These are phyloP conservation scores for rabbit (Oryctolagus cuniculus) DNA, from an alignment of 2,113 vertebrate species.

Conservation along the genomic window DNA sequence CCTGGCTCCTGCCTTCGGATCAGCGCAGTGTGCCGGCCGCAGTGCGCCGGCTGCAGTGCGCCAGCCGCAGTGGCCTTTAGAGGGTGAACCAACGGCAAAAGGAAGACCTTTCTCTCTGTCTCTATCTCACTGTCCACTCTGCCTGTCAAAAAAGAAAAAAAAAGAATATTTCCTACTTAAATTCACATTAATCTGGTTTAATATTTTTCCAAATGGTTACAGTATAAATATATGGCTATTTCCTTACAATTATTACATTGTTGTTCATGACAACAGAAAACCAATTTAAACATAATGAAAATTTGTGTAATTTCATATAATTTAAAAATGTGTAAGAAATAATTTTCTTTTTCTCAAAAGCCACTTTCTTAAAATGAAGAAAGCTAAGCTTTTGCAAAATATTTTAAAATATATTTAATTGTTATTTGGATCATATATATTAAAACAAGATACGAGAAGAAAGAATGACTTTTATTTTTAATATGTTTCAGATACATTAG, in stretches of 20 bases:
- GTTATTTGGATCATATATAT: too few species aligned
- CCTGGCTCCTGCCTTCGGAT: too few species aligned
- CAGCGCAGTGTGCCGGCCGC: too few species aligned
- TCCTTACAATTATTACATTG: not conserved
- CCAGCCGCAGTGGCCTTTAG: too few species aligned
- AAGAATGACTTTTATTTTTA: not conserved
- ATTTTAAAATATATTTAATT: too few species aligned
- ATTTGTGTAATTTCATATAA: not conserved
- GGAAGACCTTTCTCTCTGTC: too few species aligned
- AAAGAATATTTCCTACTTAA: too few species aligned
- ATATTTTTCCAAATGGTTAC: not conserved
- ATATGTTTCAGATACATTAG: slow-evolving; percentile 19
- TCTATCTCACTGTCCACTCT: too few species aligned
- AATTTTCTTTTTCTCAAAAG: not conserved
- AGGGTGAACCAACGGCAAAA: too few species aligned
- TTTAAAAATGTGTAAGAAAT: not conserved
- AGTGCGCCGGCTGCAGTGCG: too few species aligned
- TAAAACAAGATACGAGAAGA: not conserved
- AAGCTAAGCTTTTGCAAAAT: too few species aligned
- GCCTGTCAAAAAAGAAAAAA: too few species aligned
- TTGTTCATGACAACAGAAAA: not conserved
- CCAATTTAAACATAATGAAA: not conserved
- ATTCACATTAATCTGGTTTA: not conserved
- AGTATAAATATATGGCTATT: not conserved
- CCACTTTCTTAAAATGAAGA: not conserved